phyloP scores from a whole-genome alignment of 2,888 invertebrate genomes.

The Ryuthela nishihirai region DNA sequence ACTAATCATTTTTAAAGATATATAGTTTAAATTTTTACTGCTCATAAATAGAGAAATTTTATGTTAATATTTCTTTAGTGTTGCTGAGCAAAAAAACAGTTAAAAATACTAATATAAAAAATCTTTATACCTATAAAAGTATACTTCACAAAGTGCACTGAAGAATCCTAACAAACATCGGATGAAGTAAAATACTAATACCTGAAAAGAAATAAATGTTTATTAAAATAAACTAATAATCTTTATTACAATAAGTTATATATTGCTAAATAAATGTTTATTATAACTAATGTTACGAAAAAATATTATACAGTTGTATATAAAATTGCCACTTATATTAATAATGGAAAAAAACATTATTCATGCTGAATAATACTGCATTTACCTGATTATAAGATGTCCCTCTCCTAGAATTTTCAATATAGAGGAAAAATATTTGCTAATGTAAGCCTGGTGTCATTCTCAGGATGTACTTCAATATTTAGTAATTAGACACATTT shows the following conservation, averaged over 20 bases:
- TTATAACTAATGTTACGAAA: background rate
- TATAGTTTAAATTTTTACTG: too few relatives aligned
- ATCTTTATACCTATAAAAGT: slow-evolving; percentile 82
- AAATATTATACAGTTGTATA: background rate
- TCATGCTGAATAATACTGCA: slow-evolving; percentile 2
- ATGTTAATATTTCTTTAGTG: slow-evolving; percentile 61
- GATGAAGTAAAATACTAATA: slow-evolving; percentile 82
- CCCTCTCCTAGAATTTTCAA: too few relatives aligned
- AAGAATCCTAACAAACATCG: slow-evolving; percentile 74
- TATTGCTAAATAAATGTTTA: background rate
- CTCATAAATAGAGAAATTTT: too few relatives aligned
- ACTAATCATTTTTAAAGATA: too few relatives aligned
- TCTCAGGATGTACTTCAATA: too few relatives aligned
- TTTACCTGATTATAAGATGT: background rate
- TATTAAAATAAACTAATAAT: too few relatives aligned
- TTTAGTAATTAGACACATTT: too few relatives aligned
- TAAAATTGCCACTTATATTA: background rate
- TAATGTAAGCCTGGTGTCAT: too few relatives aligned
- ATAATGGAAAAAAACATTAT: background rate
- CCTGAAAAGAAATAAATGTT: slow-evolving; percentile 58
- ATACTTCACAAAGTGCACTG: slow-evolving; percentile 79
- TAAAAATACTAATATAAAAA: background rate
- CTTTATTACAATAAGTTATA: too few relatives aligned
- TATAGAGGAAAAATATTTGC: too few relatives aligned
- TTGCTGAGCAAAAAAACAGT: background rate